Percentiles rank a stretch among this genome's conserved stretches.
Conservation (phyloP, 1,140 invertebrate genomes). For the Monomorium pharaonis region DNA sequence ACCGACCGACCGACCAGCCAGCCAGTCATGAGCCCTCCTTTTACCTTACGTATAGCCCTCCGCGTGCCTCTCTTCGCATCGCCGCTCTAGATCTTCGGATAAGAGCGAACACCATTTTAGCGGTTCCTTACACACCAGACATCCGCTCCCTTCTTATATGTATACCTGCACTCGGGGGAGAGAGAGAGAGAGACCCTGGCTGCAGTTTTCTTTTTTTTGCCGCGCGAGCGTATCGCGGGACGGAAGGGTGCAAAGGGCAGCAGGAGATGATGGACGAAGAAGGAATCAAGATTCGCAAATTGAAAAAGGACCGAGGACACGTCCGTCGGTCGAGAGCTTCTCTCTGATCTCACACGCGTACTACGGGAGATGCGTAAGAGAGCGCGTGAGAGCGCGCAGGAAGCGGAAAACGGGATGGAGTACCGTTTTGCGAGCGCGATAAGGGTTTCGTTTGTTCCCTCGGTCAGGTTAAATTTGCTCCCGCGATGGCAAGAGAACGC, state of each 20-base stretch:
- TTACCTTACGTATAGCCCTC: constrained; percentile 77
- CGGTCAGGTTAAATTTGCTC: background rate
- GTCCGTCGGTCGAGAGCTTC: too few relatives aligned
- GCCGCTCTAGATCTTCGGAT: constrained; percentile 85
- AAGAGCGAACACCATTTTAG: constrained; percentile 86
- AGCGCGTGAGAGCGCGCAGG: constrained; percentile 63
- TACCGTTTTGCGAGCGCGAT: constrained; percentile 68
- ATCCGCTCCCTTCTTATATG: constrained; percentile 78
- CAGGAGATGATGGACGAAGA: constrained; percentile 4
- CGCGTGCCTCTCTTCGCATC: constrained; percentile 85
- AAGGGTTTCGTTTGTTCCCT: constrained; percentile 51
- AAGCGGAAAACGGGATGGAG: constrained; percentile 66
- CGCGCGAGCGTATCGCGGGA: constrained; percentile 64
- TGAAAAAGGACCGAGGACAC: background rate
- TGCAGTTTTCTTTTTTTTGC: constrained; percentile 71
- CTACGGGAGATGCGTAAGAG: constrained; percentile 48
- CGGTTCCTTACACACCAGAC: constrained; percentile 86
- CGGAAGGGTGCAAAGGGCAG: background rate
- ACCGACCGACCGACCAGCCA: constrained; percentile 62
- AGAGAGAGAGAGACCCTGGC: constrained; percentile 46
- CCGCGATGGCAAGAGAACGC: background rate
- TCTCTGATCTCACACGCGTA: constrained; percentile 58
- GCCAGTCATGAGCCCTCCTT: constrained; percentile 73
- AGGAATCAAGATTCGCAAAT: background rate
- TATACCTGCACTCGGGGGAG: constrained; percentile 30